Evolutionary conservation across 2,113 vertebrate species (phyloP).

Genomic region (Corapipo altera): DNA sequence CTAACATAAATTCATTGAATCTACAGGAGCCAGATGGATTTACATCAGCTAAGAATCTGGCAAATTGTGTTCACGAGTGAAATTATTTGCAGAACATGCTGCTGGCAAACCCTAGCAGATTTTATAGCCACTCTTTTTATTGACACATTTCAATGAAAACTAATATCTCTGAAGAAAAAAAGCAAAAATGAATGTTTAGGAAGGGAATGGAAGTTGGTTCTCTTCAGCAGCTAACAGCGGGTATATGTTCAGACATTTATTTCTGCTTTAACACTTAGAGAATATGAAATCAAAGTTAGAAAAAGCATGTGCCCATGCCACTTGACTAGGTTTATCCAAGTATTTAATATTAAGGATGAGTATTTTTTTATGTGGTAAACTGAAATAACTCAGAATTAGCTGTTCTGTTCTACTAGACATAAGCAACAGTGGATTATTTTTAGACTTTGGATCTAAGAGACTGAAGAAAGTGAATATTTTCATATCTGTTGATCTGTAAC

Average conservation of each 20-base stretch:
- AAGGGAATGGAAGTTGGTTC: background rate
- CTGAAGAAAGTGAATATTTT: background rate
- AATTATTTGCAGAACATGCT: conserved; percentile 12
- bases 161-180: conserved; percentile 11
- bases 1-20: conserved; percentile 17
- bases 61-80: background rate
- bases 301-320: background rate
- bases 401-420: background rate
- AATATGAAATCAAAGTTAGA: background rate
- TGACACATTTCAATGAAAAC: conserved; percentile 8
- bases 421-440: background rate
- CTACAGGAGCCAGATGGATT: conserved; percentile 29
- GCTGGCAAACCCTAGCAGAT: conserved; percentile 15
- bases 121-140: background rate
- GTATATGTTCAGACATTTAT: background rate
- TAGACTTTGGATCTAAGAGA: background rate
- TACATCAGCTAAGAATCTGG: conserved; percentile 23
- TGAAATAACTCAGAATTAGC: background rate
- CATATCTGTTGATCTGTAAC: background rate
- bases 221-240: background rate
- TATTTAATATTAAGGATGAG: background rate
- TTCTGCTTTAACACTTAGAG: background rate
- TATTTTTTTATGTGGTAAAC: background rate
- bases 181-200: background rate
- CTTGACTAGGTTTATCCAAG: background rate